A percentile compares a stretch with the other conserved stretches of the same genome.
Conservation (phyloP, 2,113 vertebrate genomes). For the Pungitius pungitius region DNA sequence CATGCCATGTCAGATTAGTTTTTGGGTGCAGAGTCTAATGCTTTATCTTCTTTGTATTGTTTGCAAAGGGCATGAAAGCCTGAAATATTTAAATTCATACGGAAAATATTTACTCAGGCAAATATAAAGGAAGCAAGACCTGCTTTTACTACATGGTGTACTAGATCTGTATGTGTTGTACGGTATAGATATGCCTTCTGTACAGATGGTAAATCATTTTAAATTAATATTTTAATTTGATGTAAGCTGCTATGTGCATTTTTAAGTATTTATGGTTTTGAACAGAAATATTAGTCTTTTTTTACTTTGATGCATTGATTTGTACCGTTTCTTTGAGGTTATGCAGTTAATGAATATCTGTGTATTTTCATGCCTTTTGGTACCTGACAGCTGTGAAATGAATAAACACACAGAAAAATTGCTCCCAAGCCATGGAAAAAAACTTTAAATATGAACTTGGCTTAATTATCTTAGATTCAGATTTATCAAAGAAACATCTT, state of each 20-base stretch:
- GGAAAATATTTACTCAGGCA: not conserved
- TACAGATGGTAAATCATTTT: conserved; percentile 5
- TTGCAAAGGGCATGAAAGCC: not conserved
- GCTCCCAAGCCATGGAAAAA: too few relatives aligned
- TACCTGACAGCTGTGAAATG: conserved; percentile 6
- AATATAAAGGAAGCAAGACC: not conserved
- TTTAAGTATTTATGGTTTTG: conserved; percentile 24
- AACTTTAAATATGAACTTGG: not conserved
- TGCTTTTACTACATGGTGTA: not conserved
- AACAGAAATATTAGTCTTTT: conserved; percentile 27
- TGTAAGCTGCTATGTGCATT: conserved; percentile 5
- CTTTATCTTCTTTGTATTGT: not conserved
- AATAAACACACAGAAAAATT: conserved; percentile 3
- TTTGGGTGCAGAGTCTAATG: not conserved
- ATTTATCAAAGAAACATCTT: conserved; percentile 13
- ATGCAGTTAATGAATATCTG: conserved; percentile 32
- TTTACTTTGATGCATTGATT: conserved; percentile 42
- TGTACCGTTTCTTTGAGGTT: conserved; percentile 55
- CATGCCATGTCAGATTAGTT: not conserved
- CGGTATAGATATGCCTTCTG: conserved; percentile 24
- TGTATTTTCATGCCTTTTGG: conserved; percentile 9
- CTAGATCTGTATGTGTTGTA: conserved; percentile 37
- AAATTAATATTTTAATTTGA: not conserved
- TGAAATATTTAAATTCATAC: not conserved
- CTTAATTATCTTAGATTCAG: not conserved